phyloP scores from a whole-genome alignment of 2,888 invertebrate species.

The Watsonalla cultraria region DNA sequence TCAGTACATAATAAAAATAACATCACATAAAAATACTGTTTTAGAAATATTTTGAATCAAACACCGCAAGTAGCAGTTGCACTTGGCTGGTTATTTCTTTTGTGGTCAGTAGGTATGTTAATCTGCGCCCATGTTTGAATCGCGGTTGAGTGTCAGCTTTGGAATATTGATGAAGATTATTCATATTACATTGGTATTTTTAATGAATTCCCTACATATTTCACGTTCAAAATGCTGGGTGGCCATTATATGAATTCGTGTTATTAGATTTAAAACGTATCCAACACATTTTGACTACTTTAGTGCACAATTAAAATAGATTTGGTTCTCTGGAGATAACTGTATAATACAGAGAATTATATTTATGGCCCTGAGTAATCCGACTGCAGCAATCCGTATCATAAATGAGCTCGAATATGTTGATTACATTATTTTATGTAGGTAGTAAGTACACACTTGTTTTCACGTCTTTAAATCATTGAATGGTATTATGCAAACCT shows the following conservation, averaged over 20 bases:
- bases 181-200: constrained; percentile 8
- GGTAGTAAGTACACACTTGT: neutral
- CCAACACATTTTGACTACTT: neutral
- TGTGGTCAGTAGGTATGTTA: constrained; percentile 14
- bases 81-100: constrained; percentile 7
- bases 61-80: neutral
- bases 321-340: neutral
- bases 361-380: neutral
- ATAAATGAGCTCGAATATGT: neutral
- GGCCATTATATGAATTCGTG: neutral
- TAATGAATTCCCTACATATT: constrained; percentile 1
- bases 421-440: neutral
- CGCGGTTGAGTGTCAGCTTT: constrained; percentile 8
- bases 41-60: neutral
- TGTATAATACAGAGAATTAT: neutral
- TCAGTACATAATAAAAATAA: too few species aligned
- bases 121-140: constrained; percentile 10
- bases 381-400: neutral
- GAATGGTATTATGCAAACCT: too few species aligned
- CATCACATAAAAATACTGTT: neutral
- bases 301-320: neutral
- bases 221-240: neutral
- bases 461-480: too few species aligned
- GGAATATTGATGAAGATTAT: constrained; percentile 15
- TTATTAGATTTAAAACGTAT: neutral